phyloP scores from a whole-genome alignment of 2,888 invertebrate species.

The Gastrophysa polygoni region DNA sequence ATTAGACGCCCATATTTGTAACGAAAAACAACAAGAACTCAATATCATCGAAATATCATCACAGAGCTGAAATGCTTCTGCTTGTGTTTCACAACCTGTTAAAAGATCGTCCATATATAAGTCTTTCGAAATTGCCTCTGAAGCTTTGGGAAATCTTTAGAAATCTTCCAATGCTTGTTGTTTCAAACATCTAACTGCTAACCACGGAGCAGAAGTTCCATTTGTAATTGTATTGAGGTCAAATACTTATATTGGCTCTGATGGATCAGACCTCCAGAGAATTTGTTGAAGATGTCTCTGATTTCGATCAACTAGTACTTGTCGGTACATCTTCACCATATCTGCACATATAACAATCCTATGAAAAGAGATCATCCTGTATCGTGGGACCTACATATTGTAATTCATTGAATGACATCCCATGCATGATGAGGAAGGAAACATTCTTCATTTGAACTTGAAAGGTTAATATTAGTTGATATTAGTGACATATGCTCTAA shows the following conservation, averaged over 20 bases:
- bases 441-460: background rate
- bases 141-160: background rate
- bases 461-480: constrained; percentile 2
- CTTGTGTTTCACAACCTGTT: background rate
- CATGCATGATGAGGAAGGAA: constrained; percentile 21
- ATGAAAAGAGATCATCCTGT: constrained; percentile 30
- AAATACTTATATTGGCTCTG: constrained; percentile 19
- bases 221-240: constrained; percentile 28
- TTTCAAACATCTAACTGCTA: constrained; percentile 15
- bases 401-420: constrained; percentile 28
- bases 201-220: constrained; percentile 29
- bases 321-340: constrained; percentile 40
- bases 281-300: constrained; percentile 33
- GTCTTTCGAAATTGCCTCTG: background rate
- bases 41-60: background rate
- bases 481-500: constrained; percentile 22
- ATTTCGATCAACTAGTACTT: constrained; percentile 27
- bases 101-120: constrained; percentile 1
- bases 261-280: constrained; percentile 29
- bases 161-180: background rate
- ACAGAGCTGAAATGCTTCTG: background rate
- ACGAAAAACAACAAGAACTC: background rate
- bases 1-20: constrained; percentile 3
- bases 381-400: constrained; percentile 21
- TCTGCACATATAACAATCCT: constrained; percentile 35